Conservation (phyloP, 2,113 vertebrate species). For the Chelonoidis abingdonii region DNA sequence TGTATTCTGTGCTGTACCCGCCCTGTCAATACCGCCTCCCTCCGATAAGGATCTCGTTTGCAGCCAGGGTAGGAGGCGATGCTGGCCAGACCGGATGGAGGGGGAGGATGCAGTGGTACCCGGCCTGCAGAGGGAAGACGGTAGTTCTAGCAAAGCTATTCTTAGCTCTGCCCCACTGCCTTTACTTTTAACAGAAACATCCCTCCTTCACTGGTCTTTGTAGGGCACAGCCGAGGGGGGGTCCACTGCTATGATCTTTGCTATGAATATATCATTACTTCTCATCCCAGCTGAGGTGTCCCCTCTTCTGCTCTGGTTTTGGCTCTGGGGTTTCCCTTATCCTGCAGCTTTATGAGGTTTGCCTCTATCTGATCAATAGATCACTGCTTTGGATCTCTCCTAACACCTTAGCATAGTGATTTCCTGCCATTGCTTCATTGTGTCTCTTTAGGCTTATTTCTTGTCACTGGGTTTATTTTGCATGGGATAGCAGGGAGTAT, state of each 20-base stretch:
- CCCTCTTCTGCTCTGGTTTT: neutral
- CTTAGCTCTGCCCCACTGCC: neutral
- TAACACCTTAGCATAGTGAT: neutral
- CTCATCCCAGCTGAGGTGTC: neutral
- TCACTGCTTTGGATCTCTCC: neutral
- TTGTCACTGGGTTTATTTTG: neutral
- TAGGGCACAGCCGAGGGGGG: neutral
- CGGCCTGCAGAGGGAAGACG: neutral
- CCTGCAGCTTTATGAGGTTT: neutral
- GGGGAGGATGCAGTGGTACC: neutral
- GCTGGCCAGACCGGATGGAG: too few relatives aligned
- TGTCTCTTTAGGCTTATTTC: neutral
- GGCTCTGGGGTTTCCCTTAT: neutral
- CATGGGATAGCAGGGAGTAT: neutral
- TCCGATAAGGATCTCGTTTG: too few relatives aligned
- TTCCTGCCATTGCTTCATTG: neutral
- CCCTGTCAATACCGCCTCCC: too few relatives aligned
- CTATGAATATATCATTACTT: neutral
- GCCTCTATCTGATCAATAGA: neutral
- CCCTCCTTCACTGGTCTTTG: neutral
- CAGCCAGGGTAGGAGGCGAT: too few relatives aligned
- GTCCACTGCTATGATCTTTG: neutral
- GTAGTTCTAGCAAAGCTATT: neutral
- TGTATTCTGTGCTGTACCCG: neutral
- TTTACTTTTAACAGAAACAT: neutral